Evolutionary conservation across 2,888 invertebrate species (phyloP).

Genomic region (Pogonocherus hispidulus): DNA sequence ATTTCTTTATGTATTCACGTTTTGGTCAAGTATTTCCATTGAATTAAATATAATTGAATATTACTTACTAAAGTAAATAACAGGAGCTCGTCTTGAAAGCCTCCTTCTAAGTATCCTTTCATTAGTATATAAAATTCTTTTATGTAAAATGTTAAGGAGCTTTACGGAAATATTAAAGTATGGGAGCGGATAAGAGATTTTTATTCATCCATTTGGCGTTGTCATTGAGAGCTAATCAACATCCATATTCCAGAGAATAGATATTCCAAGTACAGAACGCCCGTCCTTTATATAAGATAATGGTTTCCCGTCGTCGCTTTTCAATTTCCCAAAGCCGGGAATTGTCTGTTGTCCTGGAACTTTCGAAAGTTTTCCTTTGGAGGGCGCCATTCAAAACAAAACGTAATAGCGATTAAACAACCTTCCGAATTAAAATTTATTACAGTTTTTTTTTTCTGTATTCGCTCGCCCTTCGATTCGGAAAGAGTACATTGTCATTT

Average conservation of each 20-base stretch:
- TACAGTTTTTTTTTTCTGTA: conserved; percentile 13
- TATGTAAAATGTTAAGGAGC: no score
- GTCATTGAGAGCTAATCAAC: conserved; percentile 41
- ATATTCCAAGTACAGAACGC: conserved; percentile 38
- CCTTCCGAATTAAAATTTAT: conserved; percentile 22
- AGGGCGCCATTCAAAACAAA: conserved; percentile 46
- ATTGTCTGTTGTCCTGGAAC: conserved; percentile 48
- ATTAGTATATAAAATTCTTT: no score
- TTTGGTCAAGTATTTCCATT: no score
- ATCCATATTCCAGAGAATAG: conserved; percentile 47
- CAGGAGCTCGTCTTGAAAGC: no score
- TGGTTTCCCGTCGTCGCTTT: conserved; percentile 48
- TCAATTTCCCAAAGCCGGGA: conserved; percentile 49
- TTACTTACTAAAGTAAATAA: no score
- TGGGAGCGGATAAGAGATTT: conserved; percentile 24
- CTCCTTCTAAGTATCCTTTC: no score
- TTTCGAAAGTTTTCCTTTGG: conserved; percentile 50
- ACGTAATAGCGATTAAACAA: conserved; percentile 35
- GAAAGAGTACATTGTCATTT: no score
- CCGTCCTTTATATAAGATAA: conserved; percentile 47
- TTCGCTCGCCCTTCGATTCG: no score
- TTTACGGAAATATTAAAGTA: conserved; percentile 2
- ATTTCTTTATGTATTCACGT: no score
- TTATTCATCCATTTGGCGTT: conserved; percentile 27
- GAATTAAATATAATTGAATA: no score